Conservation (phyloP, 2,888 invertebrate genomes). For the Melanostoma mellinum region DNA sequence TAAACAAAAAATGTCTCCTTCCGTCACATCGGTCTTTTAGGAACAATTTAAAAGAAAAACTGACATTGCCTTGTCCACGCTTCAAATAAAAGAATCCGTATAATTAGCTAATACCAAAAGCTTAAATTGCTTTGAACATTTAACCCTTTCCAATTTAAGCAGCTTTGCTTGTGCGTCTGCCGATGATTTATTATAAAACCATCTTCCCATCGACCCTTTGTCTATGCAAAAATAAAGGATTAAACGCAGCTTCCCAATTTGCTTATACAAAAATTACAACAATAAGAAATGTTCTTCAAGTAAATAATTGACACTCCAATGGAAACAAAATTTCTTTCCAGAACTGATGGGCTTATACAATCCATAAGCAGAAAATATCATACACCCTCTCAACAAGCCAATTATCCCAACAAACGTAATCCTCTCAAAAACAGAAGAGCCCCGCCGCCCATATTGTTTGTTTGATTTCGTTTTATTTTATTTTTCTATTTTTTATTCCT, state of each 20-base stretch:
- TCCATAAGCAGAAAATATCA: constrained; percentile 22
- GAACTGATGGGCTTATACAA: constrained; percentile 35
- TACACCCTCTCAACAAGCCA: constrained; percentile 18
- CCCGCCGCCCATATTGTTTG: neutral
- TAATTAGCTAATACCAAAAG: too few species aligned
- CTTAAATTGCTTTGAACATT: too few species aligned
- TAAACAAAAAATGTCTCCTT: too few species aligned
- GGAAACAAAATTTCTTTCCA: constrained; percentile 53
- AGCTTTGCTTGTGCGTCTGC: too few species aligned
- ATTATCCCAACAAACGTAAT: constrained; percentile 25
- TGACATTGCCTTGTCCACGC: too few species aligned
- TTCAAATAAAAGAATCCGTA: too few species aligned
- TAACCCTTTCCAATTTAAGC: too few species aligned
- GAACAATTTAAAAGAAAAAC: too few species aligned
- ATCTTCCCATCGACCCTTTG: too few species aligned
- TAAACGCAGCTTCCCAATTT: constrained; percentile 42
- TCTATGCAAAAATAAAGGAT: constrained; percentile 21
- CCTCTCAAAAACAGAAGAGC: constrained; percentile 29
- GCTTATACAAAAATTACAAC: constrained; percentile 40
- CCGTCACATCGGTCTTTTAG: too few species aligned
- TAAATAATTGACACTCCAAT: constrained; percentile 59
- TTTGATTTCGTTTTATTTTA: neutral
- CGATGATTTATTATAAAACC: too few species aligned
- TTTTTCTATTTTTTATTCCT: constrained; percentile 8
- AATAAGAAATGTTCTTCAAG: constrained; percentile 34